These are phyloP conservation scores for Thalassoma bifasciatum DNA, from an alignment of 2,113 vertebrate species.

Conservation along the genomic window DNA sequence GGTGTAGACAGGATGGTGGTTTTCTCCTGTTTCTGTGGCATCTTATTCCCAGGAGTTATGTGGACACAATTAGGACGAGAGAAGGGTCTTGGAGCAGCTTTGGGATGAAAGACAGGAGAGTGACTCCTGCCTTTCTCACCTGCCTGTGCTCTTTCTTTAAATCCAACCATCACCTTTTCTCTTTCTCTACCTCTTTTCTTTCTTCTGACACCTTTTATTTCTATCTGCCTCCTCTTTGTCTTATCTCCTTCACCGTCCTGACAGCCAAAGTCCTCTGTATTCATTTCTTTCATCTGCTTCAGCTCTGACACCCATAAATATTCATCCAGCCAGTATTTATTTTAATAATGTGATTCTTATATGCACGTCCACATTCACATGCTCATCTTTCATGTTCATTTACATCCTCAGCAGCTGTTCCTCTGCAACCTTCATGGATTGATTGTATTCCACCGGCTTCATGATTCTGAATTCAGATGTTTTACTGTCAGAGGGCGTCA, in stretches of 20 bases:
- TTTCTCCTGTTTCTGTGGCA: conserved; percentile 35
- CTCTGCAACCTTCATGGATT: neutral
- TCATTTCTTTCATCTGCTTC: conserved; percentile 28
- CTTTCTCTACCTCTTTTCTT: neutral
- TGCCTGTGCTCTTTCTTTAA: conserved; percentile 5
- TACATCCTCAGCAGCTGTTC: conserved; percentile 22
- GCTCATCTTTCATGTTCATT: conserved; percentile 42
- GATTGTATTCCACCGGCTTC: conserved; percentile 3
- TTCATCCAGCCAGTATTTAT: conserved; percentile 45
- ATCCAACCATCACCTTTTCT: neutral
- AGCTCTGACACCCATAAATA: conserved; percentile 31
- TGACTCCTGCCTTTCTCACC: neutral
- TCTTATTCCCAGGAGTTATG: conserved; percentile 33
- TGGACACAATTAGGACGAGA: conserved; percentile 52
- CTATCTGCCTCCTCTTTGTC: neutral
- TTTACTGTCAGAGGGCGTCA: neutral
- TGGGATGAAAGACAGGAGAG: conserved; percentile 87
- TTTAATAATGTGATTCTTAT: conserved; percentile 32
- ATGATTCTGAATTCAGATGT: conserved; percentile 14
- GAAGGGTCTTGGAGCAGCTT: conserved; percentile 82
- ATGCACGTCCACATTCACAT: conserved; percentile 23
- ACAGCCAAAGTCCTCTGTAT: conserved; percentile 13
- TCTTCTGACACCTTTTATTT: conserved; percentile 7
- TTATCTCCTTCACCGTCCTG: neutral
- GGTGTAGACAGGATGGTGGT: conserved; percentile 26